Conservation (phyloP, 1,140 invertebrate species). For the Panagrolaimus sp. region DNA sequence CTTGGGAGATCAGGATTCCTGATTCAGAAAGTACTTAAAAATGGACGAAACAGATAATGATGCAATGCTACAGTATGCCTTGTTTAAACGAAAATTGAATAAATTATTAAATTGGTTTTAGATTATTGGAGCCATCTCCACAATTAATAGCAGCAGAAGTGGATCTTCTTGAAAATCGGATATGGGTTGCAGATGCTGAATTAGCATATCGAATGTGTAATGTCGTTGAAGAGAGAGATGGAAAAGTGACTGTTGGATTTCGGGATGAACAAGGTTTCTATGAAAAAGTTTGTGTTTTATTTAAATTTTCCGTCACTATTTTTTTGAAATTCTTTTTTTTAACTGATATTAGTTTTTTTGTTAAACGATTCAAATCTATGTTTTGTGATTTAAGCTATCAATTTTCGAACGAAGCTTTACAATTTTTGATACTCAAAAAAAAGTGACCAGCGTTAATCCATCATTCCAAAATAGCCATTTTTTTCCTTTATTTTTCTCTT, state of each 20-base stretch:
- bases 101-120: constrained; percentile 7
- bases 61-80: not conserved
- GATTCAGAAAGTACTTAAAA: too few relatives aligned
- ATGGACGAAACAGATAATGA: not conserved
- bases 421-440: constrained; percentile 5
- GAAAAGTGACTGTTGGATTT: constrained; percentile 31
- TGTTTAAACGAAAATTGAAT: not conserved
- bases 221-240: constrained; percentile 24
- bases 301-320: not conserved
- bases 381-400: not conserved
- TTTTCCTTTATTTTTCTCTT: not conserved
- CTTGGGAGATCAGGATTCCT: too few relatives aligned
- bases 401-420: not conserved
- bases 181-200: constrained; percentile 26
- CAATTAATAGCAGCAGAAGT: constrained; percentile 20
- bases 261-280: constrained; percentile 40
- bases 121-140: not conserved
- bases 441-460: not conserved
- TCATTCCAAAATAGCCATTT: not conserved
- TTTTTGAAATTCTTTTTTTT: not conserved
- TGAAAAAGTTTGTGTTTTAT: constrained; percentile 31
- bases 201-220: constrained; percentile 28
- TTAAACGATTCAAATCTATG: not conserved
- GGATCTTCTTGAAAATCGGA: constrained; percentile 22
- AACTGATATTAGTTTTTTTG: not conserved